Evolutionary conservation across 2,888 invertebrate genomes (phyloP), one percentile per base, ranked within the genome.

Genomic region (Cryptophagus acutangulus): DNA sequence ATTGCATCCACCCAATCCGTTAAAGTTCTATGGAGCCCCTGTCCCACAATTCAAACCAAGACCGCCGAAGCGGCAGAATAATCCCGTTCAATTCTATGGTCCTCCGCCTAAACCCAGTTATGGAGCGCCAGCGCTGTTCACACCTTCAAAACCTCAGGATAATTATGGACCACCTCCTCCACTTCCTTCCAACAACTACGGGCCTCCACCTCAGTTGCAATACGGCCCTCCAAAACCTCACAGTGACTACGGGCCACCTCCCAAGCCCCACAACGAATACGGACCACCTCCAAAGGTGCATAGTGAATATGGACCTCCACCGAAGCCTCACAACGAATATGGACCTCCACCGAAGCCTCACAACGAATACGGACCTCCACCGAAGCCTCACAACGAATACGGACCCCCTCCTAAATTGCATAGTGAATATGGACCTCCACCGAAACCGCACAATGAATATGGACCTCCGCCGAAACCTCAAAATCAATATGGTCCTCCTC

Each of bases 221-320:
- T 57, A 55, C 37, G 58, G 53, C 10, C 45, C 48, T 14, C 43
- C 54, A 24, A 41, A 31, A 20, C 41, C 3, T 12, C 26, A n/a
- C 4, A 26, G 5, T 20, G 20, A 6, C 6, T 20, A 6, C 20
- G 6, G 26, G 9, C 26, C 26, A 8, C 4, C n/a, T 12, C 26
- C 26, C 10, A 3, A 4, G 26, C n/a, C n/a, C n/a, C 4, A 26
- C n/a, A 26, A 26, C 26, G 38, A 38, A 33, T 52, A 54, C 40
- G 47, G 47, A 34, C 45, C 45, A 38, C 56, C 56, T n/a, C 48
- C n/a, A 20, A 38, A 31, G 26, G 29, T 12, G 42, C n/a, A n/a
- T n/a, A 25, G 36, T 55, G 9, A 47, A 37, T 63, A 63, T 45
- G 59, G 56, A 9, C 10, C 29, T 29, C 58, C 53, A 12, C 61